These are phyloP conservation scores for Neodiprion fabricii DNA, from an alignment of 1,140 invertebrate genomes.

Conservation along the genomic window DNA sequence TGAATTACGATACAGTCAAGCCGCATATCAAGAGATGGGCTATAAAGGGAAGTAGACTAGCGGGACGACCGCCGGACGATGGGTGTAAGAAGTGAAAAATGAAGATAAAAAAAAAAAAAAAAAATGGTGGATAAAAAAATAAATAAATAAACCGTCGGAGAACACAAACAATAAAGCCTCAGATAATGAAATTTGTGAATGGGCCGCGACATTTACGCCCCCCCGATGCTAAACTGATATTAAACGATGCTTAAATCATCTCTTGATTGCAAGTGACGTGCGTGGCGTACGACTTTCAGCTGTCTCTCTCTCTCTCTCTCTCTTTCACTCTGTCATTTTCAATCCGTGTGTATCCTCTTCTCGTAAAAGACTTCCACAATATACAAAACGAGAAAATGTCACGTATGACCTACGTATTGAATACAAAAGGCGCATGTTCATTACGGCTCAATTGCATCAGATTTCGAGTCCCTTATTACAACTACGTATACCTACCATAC, in stretches of 20 bases:
- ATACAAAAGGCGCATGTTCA: background rate
- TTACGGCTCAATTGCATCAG: background rate
- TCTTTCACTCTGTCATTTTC: background rate
- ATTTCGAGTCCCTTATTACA: too few relatives aligned
- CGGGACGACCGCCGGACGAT: too few relatives aligned
- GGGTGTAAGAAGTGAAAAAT: too few relatives aligned
- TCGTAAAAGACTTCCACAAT: background rate
- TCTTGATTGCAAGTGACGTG: conserved; percentile 6
- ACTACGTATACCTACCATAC: too few relatives aligned
- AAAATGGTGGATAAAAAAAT: too few relatives aligned
- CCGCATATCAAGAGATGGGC: too few relatives aligned
- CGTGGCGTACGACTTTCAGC: background rate
- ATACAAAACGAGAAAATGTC: background rate
- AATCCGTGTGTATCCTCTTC: background rate
- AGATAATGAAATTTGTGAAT: conserved; percentile 1
- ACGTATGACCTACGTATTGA: background rate
- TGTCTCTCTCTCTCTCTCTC: background rate
- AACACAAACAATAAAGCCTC: background rate
- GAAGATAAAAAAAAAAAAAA: too few relatives aligned
- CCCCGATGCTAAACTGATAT: background rate
- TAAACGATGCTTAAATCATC: conserved; percentile 16
- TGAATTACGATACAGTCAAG: too few relatives aligned
- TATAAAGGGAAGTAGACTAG: too few relatives aligned
- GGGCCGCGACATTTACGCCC: conserved; percentile 2
- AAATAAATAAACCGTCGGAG: too few relatives aligned